Percentiles rank a stretch among this genome's conserved stretches.
Conservation (phyloP, 2,888 invertebrate species). For the Andrena camellia region DNA sequence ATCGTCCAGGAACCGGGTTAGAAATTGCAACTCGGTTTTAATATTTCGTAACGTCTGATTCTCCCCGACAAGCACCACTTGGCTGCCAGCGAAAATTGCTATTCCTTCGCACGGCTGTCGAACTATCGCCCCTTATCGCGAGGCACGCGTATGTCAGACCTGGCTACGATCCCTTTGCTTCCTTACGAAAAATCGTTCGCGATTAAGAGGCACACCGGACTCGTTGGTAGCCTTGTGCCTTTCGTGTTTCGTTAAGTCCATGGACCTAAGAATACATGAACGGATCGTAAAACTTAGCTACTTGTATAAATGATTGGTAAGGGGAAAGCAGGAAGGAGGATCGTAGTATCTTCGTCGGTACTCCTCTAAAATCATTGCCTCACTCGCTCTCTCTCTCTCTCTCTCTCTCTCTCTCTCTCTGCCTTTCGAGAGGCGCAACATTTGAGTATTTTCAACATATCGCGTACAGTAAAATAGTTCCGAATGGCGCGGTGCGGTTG, state of each 20-base stretch:
- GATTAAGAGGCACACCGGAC: constrained; percentile 43
- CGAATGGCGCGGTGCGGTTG: neutral
- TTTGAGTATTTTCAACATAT: constrained; percentile 44
- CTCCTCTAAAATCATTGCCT: constrained; percentile 49
- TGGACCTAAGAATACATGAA: constrained; percentile 45
- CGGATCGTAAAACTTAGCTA: constrained; percentile 51
- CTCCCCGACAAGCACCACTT: constrained; percentile 15
- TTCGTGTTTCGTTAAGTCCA: constrained; percentile 44
- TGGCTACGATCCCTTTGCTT: constrained; percentile 39
- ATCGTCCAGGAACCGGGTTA: constrained; percentile 36
- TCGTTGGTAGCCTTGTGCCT: constrained; percentile 47
- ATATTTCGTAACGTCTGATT: constrained; percentile 36
- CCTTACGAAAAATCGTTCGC: constrained; percentile 46
- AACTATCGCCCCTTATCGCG: constrained; percentile 34
- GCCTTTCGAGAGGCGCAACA: constrained; percentile 47
- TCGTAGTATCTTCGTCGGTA: constrained; percentile 44
- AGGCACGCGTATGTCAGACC: constrained; percentile 57
- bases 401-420: constrained; percentile 45
- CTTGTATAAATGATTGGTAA: constrained; percentile 51
- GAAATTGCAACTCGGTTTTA: constrained; percentile 22
- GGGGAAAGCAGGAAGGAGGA: constrained; percentile 41
- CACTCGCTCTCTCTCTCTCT: constrained; percentile 46
- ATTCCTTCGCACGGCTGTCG: constrained; percentile 29
- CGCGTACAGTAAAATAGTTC: neutral
- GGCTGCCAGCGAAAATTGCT: constrained; percentile 18